These are phyloP conservation scores for Vimba vimba DNA, from an alignment of 2,113 vertebrate species.

Conservation along the genomic window DNA sequence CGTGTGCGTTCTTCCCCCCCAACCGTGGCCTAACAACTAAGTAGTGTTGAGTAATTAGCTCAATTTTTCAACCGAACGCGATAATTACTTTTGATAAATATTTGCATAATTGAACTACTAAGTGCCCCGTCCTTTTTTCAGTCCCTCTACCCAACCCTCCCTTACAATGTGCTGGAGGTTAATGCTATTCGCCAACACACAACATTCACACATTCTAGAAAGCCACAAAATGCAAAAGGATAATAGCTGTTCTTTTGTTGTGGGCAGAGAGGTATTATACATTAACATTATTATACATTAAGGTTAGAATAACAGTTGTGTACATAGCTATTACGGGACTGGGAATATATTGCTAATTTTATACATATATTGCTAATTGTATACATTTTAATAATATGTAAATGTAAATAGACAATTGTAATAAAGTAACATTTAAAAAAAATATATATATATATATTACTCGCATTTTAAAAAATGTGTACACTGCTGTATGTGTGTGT, in stretches of 20 bases:
- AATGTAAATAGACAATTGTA: neutral
- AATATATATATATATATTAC: no score
- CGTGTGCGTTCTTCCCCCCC: neutral
- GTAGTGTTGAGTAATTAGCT: constrained; percentile 49
- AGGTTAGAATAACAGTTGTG: neutral
- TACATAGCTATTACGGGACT: neutral
- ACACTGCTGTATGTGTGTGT: neutral
- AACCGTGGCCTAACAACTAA: neutral
- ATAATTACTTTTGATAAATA: constrained; percentile 56
- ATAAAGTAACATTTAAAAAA: no score
- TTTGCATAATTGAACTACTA: constrained; percentile 38
- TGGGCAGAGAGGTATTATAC: neutral
- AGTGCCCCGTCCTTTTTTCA: constrained; percentile 3
- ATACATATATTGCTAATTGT: no score
- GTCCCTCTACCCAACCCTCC: neutral
- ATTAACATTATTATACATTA: neutral
- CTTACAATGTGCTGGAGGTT: constrained; percentile 3
- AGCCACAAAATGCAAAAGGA: neutral
- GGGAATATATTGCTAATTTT: neutral
- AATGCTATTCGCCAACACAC: neutral
- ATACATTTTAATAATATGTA: neutral
- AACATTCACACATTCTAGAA: neutral
- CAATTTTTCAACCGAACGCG: constrained; percentile 40
- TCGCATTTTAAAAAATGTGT: neutral
- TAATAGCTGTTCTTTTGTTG: constrained; percentile 13